Evolutionary conservation across 2,888 invertebrate genomes (phyloP).

Genomic region (Eutolmus rufibarbis): DNA sequence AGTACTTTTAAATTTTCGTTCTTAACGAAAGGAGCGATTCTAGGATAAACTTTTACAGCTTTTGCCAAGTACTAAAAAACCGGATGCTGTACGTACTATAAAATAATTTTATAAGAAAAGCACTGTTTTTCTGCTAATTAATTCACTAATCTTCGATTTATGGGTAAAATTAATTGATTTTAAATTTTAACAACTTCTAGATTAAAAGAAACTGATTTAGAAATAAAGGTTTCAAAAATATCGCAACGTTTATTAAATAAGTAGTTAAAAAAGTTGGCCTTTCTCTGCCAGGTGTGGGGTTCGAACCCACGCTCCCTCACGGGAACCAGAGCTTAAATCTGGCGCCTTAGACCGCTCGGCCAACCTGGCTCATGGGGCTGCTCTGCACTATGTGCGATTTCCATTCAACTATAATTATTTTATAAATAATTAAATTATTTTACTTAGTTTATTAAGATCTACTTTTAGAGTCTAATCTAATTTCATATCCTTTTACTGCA

Average conservation of each 20-base stretch:
- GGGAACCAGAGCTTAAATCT: conserved; percentile 85
- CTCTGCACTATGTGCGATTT: neutral
- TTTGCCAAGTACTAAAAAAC: neutral
- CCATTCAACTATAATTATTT: neutral
- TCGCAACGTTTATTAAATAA: too few species aligned
- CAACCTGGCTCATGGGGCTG: conserved; percentile 66
- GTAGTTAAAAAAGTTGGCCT: neutral
- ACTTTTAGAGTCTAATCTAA: too few species aligned
- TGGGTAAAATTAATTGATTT: too few species aligned
- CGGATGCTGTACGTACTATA: neutral
- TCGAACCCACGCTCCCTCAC: conserved; percentile 84
- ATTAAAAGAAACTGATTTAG: too few species aligned
- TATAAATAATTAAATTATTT: neutral
- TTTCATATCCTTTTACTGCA: too few species aligned
- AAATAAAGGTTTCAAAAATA: too few species aligned
- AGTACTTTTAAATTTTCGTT: neutral
- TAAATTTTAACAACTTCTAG: too few species aligned
- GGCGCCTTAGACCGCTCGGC: conserved; percentile 86
- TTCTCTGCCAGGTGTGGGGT: conserved; percentile 73
- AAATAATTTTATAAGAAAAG: neutral
- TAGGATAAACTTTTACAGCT: neutral
- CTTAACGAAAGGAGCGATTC: neutral
- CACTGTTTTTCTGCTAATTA: neutral
- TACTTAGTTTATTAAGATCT: neutral
- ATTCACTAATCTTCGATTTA: too few species aligned